These are phyloP conservation scores for Bruchidius siliquastri DNA, from an alignment of 2,888 invertebrate species.

Conservation along the genomic window DNA sequence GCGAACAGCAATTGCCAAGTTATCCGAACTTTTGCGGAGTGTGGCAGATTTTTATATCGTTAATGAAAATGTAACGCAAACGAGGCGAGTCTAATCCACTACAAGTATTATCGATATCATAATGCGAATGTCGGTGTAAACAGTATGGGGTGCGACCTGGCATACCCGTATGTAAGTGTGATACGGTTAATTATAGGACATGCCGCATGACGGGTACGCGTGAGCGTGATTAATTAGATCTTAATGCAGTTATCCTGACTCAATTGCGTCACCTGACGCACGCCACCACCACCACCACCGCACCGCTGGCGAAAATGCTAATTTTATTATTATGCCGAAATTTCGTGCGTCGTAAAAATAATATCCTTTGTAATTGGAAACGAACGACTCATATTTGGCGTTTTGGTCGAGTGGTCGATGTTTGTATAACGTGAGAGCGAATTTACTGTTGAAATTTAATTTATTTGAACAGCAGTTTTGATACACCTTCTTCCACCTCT, in stretches of 20 bases:
- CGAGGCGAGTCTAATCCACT: no score
- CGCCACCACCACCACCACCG: background rate
- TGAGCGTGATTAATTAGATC: background rate
- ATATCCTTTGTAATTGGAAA: background rate
- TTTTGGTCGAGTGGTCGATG: background rate
- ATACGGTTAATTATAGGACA: background rate
- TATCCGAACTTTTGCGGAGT: no score
- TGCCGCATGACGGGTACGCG: background rate
- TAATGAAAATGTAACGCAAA: no score
- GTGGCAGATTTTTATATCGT: no score
- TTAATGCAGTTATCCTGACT: background rate
- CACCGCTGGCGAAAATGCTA: background rate
- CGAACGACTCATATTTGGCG: background rate
- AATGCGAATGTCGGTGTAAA: background rate
- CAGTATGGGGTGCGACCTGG: background rate
- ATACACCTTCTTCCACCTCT: no score
- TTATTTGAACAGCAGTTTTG: no score
- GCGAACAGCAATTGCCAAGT: no score
- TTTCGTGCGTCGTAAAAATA: background rate
- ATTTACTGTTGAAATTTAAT: no score
- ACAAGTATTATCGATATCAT: background rate
- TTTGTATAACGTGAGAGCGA: no score
- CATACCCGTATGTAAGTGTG: background rate
- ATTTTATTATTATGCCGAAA: background rate
- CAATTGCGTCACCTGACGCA: background rate